Base-by-base conservation (phyloP, 1,140 invertebrate species). In the Gryon sp. region DNA sequence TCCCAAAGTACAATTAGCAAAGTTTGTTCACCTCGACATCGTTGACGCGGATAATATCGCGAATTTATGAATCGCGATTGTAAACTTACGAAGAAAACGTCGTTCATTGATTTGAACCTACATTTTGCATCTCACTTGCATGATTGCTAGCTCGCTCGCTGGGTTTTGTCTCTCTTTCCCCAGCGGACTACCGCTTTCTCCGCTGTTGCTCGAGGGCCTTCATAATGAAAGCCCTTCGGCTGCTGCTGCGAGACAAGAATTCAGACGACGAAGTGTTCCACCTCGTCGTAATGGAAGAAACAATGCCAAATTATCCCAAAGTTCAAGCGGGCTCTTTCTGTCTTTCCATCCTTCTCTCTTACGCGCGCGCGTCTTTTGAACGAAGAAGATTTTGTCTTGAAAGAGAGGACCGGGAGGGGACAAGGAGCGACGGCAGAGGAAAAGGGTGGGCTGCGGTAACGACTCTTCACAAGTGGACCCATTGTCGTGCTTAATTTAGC, bases 401-500 rank as follows among this genome's bases (percentile, higher is more conserved):
- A 43, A 32, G 52, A 45, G 65, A 20, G 30, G 38, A n/a, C n/a
- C n/a, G 32, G 36, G 5, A 9, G 3, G 12, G 15, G 40, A 36
- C 15, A 15, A 14, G n/a, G n/a, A 3, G 63, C 18, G 65, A 40
- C 30, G 55, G 38, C 16, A n/a, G n/a, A n/a, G n/a, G n/a, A n/a
- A n/a, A n/a, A n/a, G n/a, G n/a, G 34, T 32, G 40, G 36, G 53
- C 66, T 72, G 66, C 62, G 75, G 66, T 77, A 77, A 72, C 75
- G 66, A 77, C 75, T 75, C 72, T 72, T 76, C 62, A 53, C 72
- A 75, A 80, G 75, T 80, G 75, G 74, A 76, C 79, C 84, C 77
- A 88, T 88, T 87, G 86, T 86, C 82, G 85, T 85, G 87, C 80
- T 86, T 88, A 88, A 88, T 88, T 88, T 83, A 88, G 82, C 86